phyloP scores from a whole-genome alignment of 1,140 invertebrate species.

The Colletes latitarsis region DNA sequence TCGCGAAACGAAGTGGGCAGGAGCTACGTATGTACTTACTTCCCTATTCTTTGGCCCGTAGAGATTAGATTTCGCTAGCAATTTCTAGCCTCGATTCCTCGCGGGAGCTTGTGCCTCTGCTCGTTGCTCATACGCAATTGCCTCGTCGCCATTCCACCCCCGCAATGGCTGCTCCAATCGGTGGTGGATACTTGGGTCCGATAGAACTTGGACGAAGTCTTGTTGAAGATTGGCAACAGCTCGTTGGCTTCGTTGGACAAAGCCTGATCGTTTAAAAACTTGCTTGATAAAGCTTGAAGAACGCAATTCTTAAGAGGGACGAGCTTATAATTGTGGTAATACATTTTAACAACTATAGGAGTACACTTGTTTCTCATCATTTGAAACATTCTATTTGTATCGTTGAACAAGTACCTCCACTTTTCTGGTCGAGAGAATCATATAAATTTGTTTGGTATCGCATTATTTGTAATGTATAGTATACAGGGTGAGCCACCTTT shows the following conservation, averaged over 20 bases:
- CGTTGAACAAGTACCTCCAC: too few species aligned
- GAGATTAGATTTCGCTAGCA: constrained; percentile 66
- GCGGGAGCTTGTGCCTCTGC: constrained; percentile 72
- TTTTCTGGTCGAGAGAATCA: too few species aligned
- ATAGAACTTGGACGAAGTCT: constrained; percentile 95
- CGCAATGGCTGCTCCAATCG: constrained; percentile 90
- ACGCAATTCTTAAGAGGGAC: too few species aligned
- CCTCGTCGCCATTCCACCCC: constrained; percentile 75
- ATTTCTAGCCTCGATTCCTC: constrained; percentile 70
- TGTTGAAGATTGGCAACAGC: constrained; percentile 97
- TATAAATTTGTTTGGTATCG: too few species aligned
- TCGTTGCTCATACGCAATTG: constrained; percentile 73
- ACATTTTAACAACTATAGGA: too few species aligned
- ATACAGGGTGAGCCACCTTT: too few species aligned
- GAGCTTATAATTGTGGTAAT: too few species aligned
- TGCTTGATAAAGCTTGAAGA: too few species aligned
- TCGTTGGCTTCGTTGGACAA: constrained; percentile 97
- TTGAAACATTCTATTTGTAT: too few species aligned
- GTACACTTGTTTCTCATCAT: too few species aligned
- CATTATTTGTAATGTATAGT: too few species aligned
- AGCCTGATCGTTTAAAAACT: constrained; percentile 83
- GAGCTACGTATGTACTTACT: constrained; percentile 20
- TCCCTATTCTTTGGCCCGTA: constrained; percentile 20
- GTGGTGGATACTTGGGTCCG: constrained; percentile 88
- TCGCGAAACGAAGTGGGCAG: too few species aligned